Conservation (phyloP, 1,140 invertebrate genomes). For the Dendroctonus valens region DNA sequence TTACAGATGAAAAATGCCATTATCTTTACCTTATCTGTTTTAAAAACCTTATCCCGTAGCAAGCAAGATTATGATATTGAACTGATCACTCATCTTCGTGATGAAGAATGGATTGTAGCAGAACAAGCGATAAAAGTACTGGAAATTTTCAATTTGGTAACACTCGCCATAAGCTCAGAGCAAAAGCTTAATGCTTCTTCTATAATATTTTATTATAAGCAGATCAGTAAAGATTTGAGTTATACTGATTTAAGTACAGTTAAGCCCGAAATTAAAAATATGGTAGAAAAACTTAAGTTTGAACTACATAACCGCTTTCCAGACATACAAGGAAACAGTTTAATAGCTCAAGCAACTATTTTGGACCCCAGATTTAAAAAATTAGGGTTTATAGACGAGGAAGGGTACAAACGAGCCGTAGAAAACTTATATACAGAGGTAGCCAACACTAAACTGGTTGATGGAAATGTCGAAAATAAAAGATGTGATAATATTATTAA, state of each 20-base stretch:
- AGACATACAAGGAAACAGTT: neutral
- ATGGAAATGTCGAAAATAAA: too few species aligned
- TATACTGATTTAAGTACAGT: neutral
- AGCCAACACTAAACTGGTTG: too few species aligned
- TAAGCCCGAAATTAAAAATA: neutral
- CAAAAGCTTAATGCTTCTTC: neutral
- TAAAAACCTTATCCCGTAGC: too few species aligned
- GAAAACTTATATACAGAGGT: too few species aligned
- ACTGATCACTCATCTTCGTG: too few species aligned
- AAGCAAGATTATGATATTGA: too few species aligned
- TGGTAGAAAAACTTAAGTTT: neutral
- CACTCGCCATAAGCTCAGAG: neutral
- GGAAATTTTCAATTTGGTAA: conserved; percentile 1
- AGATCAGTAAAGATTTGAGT: neutral
- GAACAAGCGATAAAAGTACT: neutral
- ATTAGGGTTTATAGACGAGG: neutral
- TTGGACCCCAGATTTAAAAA: conserved; percentile 1
- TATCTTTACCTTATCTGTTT: too few species aligned
- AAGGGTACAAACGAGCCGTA: too few species aligned
- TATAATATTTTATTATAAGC: neutral
- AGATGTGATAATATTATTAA: too few species aligned
- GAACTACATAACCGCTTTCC: neutral
- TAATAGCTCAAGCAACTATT: neutral
- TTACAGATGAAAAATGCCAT: neutral
- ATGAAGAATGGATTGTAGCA: neutral